Conservation (phyloP, 1,140 invertebrate genomes). For the Formica selysi region DNA sequence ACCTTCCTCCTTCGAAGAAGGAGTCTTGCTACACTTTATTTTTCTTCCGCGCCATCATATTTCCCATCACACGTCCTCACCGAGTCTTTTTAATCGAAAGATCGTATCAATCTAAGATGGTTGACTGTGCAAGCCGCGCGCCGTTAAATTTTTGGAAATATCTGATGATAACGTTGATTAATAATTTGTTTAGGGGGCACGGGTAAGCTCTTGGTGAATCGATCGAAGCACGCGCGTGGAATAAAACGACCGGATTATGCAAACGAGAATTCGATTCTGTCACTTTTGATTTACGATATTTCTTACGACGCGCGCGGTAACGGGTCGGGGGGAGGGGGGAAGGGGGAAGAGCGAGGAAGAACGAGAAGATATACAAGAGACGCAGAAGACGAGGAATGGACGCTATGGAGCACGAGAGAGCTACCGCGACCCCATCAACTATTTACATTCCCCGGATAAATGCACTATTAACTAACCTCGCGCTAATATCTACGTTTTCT, state of each 20-base stretch:
- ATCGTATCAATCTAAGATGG: constrained; percentile 29
- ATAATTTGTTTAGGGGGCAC: constrained; percentile 61
- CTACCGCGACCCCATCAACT: constrained; percentile 61
- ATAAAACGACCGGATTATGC: constrained; percentile 74
- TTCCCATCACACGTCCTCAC: constrained; percentile 4
- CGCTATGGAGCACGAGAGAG: background rate
- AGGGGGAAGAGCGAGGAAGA: background rate
- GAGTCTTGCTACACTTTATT: constrained; percentile 9
- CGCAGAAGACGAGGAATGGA: constrained; percentile 1
- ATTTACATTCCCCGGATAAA: constrained; percentile 79
- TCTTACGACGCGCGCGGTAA: background rate
- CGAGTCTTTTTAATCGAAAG: constrained; percentile 50
- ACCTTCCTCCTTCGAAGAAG: constrained; percentile 1
- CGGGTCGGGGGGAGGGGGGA: background rate
- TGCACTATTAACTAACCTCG: constrained; percentile 80
- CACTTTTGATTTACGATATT: constrained; percentile 73
- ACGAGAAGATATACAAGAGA: background rate
- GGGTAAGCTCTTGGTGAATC: constrained; percentile 39
- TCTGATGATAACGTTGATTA: constrained; percentile 56
- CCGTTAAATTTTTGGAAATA: constrained; percentile 30
- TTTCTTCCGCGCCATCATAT: background rate
- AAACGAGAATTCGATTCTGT: constrained; percentile 72
- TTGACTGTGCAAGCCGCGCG: background rate
- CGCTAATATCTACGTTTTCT: constrained; percentile 80
- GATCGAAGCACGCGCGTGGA: constrained; percentile 59